phyloP scores from a whole-genome alignment of 2,888 invertebrate species.

The Drosophila pseudotalamancana region DNA sequence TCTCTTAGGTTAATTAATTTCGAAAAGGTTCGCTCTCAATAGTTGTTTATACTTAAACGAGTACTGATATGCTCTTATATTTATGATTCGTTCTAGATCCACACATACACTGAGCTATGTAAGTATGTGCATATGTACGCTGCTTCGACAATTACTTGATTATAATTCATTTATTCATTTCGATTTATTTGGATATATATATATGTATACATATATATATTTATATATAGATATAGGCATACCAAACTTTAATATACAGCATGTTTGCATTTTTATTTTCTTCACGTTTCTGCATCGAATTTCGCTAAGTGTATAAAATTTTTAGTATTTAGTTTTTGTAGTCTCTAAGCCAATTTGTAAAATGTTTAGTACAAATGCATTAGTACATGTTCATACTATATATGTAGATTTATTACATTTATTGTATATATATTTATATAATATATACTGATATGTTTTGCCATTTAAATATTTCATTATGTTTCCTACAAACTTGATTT shows the following conservation, averaged over 20 bases:
- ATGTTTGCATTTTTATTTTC: slow-evolving; percentile 33
- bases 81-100: slow-evolving; percentile 39
- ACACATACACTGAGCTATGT: slow-evolving; percentile 32
- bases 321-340: slow-evolving; percentile 37
- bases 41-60: slow-evolving; percentile 24
- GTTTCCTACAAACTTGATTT: slow-evolving; percentile 38
- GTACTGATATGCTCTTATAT: slow-evolving; percentile 51
- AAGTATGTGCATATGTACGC: slow-evolving; percentile 29
- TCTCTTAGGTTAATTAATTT: slow-evolving; percentile 62
- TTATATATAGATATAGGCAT: slow-evolving; percentile 77
- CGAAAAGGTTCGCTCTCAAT: slow-evolving; percentile 59
- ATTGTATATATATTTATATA: slow-evolving; percentile 52
- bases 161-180: slow-evolving; percentile 42
- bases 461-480: slow-evolving; percentile 66
- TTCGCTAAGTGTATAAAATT: slow-evolving; percentile 72
- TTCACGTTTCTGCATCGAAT: slow-evolving; percentile 58
- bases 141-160: slow-evolving; percentile 46
- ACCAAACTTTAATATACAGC: slow-evolving; percentile 70
- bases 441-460: slow-evolving; percentile 79
- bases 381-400: slow-evolving; percentile 62
- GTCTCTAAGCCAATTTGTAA: slow-evolving; percentile 77
- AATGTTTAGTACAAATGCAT: slow-evolving; percentile 80
- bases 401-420: slow-evolving; percentile 62
- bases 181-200: slow-evolving; percentile 42
- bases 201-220: slow-evolving; percentile 68